Percentiles rank a stretch among this genome's conserved stretches.
These are phyloP conservation scores for Mellilla xanthometata DNA, from an alignment of 2,888 invertebrate species.

Conservation along the genomic window DNA sequence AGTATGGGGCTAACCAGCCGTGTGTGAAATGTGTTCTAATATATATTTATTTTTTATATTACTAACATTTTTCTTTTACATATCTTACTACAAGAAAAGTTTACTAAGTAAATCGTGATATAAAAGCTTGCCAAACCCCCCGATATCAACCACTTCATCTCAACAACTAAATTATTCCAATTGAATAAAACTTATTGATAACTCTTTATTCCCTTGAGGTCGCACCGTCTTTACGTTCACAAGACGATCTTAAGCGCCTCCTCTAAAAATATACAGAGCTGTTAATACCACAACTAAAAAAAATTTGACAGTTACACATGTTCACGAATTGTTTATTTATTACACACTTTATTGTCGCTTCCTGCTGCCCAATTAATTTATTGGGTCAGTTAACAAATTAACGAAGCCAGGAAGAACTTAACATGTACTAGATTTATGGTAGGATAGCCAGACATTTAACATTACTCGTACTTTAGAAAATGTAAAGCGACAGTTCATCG, in stretches of 20 bases:
- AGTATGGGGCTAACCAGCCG: too few relatives aligned
- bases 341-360: constrained; percentile 65
- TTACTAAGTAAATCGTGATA: constrained; percentile 20
- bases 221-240: constrained; percentile 66
- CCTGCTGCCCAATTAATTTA: constrained; percentile 72
- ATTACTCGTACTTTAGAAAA: constrained; percentile 16
- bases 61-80: too few relatives aligned
- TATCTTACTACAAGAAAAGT: constrained; percentile 8
- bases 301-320: constrained; percentile 58
- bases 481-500: constrained; percentile 12
- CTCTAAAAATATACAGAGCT: constrained; percentile 51
- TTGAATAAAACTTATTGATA: constrained; percentile 74
- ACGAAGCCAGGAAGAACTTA: constrained; percentile 67
- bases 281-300: constrained; percentile 49
- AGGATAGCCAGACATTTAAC: constrained; percentile 33
- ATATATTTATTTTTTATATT: too few relatives aligned
- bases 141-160: constrained; percentile 36
- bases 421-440: constrained; percentile 52
- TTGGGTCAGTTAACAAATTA: constrained; percentile 68
- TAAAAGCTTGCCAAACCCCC: constrained; percentile 42
- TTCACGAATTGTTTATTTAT: constrained; percentile 65
- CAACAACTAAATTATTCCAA: constrained; percentile 53
- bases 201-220: constrained; percentile 67
- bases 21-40: too few relatives aligned
- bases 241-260: constrained; percentile 60